These are phyloP conservation scores for Trimorus sp. DNA, from an alignment of 2,888 invertebrate genomes.

Conservation along the genomic window DNA sequence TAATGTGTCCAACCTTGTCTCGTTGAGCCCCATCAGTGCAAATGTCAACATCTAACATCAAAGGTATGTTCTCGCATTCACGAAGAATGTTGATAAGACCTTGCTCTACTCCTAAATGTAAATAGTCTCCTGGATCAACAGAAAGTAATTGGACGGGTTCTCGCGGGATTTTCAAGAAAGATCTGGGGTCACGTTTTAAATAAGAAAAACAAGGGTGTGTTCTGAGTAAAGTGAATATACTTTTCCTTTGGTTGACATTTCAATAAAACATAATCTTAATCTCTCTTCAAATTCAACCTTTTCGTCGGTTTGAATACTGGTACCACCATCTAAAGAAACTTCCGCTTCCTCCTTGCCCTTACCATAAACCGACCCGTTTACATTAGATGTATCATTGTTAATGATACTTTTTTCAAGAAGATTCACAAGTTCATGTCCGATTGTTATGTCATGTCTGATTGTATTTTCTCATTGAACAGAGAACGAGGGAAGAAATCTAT, in stretches of 20 bases:
- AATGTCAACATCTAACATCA: conserved; percentile 9
- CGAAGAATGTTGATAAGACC: neutral
- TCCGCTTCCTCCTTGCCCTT: too few species aligned
- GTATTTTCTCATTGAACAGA: too few species aligned
- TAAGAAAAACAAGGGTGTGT: conserved; percentile 10
- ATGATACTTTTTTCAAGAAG: too few species aligned
- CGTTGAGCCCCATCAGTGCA: conserved; percentile 16
- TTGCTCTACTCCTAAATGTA: conserved; percentile 11
- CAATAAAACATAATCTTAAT: conserved; percentile 5
- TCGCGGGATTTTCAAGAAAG: conserved; percentile 15
- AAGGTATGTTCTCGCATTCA: conserved; percentile 1
- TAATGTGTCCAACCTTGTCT: neutral
- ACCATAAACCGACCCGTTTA: too few species aligned
- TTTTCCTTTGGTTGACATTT: conserved; percentile 3
- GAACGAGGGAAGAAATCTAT: too few species aligned
- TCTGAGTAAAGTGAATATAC: neutral
- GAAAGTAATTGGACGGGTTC: neutral
- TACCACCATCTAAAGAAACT: too few species aligned
- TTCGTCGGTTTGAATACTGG: too few species aligned
- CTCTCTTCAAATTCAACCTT: neutral
- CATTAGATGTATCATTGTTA: too few species aligned
- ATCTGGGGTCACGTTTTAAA: neutral
- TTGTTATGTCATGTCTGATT: too few species aligned
- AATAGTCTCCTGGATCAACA: conserved; percentile 27
- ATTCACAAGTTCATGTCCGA: too few species aligned